Conservation (phyloP, 1,140 invertebrate species). For the Hetaerina americana region DNA sequence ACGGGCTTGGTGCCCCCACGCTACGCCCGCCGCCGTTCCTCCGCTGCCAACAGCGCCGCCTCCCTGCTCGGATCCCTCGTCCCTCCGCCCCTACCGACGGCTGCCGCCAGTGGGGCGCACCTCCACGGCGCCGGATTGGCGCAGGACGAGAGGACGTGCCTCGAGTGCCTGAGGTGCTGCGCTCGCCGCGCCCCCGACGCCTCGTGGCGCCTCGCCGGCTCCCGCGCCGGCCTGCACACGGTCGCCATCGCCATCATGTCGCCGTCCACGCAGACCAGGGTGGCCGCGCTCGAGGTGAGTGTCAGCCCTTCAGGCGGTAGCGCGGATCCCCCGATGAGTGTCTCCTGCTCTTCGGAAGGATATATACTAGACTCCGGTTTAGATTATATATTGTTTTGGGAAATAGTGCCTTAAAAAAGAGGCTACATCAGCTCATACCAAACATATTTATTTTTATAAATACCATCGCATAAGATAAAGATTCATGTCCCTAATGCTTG, state of each 20-base stretch:
- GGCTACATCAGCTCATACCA: too few relatives aligned
- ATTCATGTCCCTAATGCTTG: too few relatives aligned
- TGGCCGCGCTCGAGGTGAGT: constrained; percentile 68
- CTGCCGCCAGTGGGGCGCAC: constrained; percentile 22
- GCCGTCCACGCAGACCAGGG: constrained; percentile 65
- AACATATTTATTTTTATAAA: too few relatives aligned
- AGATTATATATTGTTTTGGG: too few relatives aligned
- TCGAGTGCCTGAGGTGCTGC: constrained; percentile 73
- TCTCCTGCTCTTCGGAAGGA: too few relatives aligned
- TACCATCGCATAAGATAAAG: too few relatives aligned
- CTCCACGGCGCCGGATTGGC: constrained; percentile 43
- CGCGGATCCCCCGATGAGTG: too few relatives aligned
- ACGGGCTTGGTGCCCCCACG: constrained; percentile 36
- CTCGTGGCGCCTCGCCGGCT: constrained; percentile 53
- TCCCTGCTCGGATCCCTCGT: constrained; percentile 29
- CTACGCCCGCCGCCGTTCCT: constrained; percentile 54
- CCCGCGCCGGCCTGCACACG: constrained; percentile 70
- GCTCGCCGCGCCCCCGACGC: constrained; percentile 55
- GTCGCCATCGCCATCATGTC: constrained; percentile 77
- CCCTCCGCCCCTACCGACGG: constrained; percentile 53
- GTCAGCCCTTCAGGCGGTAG: too few relatives aligned
- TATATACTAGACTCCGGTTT: too few relatives aligned
- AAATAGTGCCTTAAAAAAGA: too few relatives aligned
- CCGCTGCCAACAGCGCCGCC: constrained; percentile 24
- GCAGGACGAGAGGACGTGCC: constrained; percentile 75